Conservation (phyloP, 2,113 vertebrate species). For the Haemorhous mexicanus region DNA sequence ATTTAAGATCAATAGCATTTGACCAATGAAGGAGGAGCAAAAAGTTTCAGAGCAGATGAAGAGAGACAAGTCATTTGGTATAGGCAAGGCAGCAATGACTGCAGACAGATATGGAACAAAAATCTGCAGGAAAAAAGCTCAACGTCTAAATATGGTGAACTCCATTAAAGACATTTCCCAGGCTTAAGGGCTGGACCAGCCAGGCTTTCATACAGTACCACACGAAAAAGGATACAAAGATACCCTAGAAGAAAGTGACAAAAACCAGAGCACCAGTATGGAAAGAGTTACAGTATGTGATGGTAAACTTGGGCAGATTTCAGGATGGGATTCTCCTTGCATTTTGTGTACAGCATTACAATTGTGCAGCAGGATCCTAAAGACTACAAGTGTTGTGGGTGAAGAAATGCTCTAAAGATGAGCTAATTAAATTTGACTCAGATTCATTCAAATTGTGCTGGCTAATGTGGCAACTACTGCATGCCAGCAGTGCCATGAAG, state of each 20-base stretch:
- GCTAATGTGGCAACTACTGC: not conserved
- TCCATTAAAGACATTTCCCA: not conserved
- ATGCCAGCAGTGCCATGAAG: not conserved
- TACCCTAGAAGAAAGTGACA: not conserved
- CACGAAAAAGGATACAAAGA: not conserved
- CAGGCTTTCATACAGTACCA: not conserved
- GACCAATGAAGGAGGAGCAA: not conserved
- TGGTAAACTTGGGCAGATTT: not conserved
- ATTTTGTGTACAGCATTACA: not conserved
- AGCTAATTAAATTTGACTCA: slow-evolving; percentile 5
- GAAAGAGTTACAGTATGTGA: not conserved
- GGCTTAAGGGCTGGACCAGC: not conserved
- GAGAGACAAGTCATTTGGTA: not conserved
- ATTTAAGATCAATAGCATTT: not conserved
- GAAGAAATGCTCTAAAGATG: not conserved
- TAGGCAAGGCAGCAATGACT: no score
- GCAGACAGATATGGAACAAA: not conserved
- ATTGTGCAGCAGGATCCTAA: not conserved
- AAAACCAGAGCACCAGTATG: not conserved
- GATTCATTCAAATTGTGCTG: not conserved
- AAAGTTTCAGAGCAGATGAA: not conserved
- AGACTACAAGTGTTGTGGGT: not conserved
- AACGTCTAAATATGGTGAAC: not conserved
- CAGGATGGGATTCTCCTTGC: not conserved
- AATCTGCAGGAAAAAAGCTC: not conserved